Conservation (phyloP, 2,797 vertebrate genomes). For the Poecilia picta region DNA sequence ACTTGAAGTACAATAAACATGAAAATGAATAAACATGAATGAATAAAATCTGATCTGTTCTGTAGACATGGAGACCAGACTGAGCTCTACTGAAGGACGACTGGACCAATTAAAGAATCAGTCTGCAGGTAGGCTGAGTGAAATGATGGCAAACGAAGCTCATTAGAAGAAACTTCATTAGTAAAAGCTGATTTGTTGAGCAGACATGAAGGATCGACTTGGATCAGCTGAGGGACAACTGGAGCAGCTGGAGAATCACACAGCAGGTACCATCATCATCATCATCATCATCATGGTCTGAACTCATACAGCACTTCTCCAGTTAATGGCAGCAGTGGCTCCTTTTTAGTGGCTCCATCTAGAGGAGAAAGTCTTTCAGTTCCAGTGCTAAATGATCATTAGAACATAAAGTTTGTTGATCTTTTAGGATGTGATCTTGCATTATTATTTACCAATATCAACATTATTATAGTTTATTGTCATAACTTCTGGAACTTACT, state of each 20-base stretch:
- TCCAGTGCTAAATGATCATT: too few relatives aligned
- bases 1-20: too few relatives aligned
- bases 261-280: constrained; percentile 20
- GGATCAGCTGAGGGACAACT: constrained; percentile 21
- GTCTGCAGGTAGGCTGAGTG: neutral
- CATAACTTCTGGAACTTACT: too few relatives aligned
- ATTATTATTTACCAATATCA: too few relatives aligned
- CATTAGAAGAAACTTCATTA: neutral
- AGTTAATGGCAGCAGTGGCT: too few relatives aligned
- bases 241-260: constrained; percentile 26
- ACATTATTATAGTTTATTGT: too few relatives aligned
- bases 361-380: too few relatives aligned
- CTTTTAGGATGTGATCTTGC: too few relatives aligned
- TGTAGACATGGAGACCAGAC: constrained; percentile 18
- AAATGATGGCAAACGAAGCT: neutral
- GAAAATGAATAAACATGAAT: neutral
- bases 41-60: constrained; percentile 3
- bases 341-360: too few relatives aligned
- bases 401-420: too few relatives aligned
- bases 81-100: constrained; percentile 17
- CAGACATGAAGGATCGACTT: constrained; percentile 23
- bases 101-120: constrained; percentile 26
- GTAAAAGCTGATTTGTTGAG: constrained; percentile 6
- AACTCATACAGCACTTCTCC: too few relatives aligned
- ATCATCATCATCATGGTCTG: too few relatives aligned